These are phyloP conservation scores for Cheirogaleus medius DNA, from an alignment of 2,113 vertebrate genomes.

Conservation along the genomic window DNA sequence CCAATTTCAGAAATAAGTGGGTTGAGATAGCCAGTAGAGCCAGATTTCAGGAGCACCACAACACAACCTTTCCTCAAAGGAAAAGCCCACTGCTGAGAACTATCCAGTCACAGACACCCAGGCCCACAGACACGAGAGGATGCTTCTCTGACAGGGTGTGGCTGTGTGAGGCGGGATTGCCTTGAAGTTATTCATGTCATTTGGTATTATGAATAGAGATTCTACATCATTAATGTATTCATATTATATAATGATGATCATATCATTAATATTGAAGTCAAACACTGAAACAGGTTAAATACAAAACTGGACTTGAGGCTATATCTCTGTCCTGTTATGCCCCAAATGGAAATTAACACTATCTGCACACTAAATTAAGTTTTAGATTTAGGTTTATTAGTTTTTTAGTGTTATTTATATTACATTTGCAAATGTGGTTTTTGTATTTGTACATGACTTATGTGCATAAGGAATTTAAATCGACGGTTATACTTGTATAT, in stretches of 20 bases:
- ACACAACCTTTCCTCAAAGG: background rate
- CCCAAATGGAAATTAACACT: background rate
- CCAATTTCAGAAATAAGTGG: background rate
- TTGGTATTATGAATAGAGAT: background rate
- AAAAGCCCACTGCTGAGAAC: background rate
- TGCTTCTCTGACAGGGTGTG: background rate
- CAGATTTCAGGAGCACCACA: background rate
- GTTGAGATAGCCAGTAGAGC: background rate
- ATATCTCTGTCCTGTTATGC: background rate
- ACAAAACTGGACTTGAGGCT: background rate
- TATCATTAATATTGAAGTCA: background rate
- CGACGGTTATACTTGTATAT: background rate
- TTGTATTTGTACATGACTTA: background rate
- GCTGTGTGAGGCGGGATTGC: background rate
- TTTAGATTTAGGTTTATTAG: background rate
- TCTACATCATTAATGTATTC: no score
- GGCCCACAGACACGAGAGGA: background rate
- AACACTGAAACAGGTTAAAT: background rate
- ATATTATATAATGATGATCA: no score
- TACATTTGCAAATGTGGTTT: background rate
- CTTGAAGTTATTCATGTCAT: background rate
- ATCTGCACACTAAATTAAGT: background rate
- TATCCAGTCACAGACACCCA: background rate
- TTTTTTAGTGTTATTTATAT: background rate
- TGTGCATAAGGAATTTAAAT: background rate